These are phyloP conservation scores for Eucera pruinosa DNA, from an alignment of 2,888 invertebrate genomes.

Conservation along the genomic window DNA sequence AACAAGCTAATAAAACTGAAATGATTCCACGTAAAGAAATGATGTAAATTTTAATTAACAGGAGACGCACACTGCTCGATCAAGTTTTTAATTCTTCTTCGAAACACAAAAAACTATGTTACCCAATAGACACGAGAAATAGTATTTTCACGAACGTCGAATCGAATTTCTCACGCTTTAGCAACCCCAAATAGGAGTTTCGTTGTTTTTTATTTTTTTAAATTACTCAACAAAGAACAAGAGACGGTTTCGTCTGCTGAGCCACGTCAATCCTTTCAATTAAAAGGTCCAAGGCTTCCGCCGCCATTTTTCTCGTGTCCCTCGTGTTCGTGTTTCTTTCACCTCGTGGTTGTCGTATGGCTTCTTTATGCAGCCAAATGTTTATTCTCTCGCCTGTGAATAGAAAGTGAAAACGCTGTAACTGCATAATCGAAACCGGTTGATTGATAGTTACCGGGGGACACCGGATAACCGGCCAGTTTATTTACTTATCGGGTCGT, in stretches of 20 bases:
- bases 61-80: too few relatives aligned
- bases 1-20: too few relatives aligned
- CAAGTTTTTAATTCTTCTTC: too few relatives aligned
- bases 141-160: too few relatives aligned
- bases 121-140: too few relatives aligned
- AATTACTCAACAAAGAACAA: not conserved
- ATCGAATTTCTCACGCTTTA: not conserved
- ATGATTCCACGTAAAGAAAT: too few relatives aligned
- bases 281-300: slow-evolving; percentile 15
- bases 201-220: not conserved
- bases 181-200: not conserved
- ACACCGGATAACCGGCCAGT: slow-evolving; percentile 27
- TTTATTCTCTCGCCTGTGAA: slow-evolving; percentile 48
- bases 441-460: slow-evolving; percentile 51
- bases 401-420: slow-evolving; percentile 63
- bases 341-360: slow-evolving; percentile 16
- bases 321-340: slow-evolving; percentile 31
- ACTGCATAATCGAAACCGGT: slow-evolving; percentile 63
- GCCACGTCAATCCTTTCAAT: slow-evolving; percentile 10
- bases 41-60: too few relatives aligned
- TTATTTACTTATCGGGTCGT: slow-evolving; percentile 57
- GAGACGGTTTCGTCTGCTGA: slow-evolving; percentile 1
- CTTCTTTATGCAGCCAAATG: slow-evolving; percentile 29
- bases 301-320: not conserved
- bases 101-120: too few relatives aligned